Evolutionary conservation across 2,797 vertebrate species (phyloP).

Genomic region (Gallirallus australis): DNA sequence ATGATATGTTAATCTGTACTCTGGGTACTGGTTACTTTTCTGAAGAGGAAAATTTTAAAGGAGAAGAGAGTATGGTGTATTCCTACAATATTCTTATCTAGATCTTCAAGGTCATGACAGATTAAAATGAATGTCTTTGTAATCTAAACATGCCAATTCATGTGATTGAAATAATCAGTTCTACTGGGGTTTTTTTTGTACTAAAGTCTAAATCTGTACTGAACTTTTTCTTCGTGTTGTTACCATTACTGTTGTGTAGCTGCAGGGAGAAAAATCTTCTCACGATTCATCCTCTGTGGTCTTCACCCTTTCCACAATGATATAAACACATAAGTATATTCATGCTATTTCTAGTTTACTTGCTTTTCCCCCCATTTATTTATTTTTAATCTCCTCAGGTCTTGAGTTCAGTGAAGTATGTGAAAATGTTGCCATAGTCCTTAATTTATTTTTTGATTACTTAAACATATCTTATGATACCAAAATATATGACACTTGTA

Average conservation of each 20-base stretch:
- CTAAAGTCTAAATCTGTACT: background rate
- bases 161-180: background rate
- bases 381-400: background rate
- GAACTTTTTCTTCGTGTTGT: background rate
- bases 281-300: background rate
- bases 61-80: background rate
- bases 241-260: background rate
- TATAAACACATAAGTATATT: background rate
- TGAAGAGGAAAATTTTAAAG: background rate
- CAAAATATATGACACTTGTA: background rate
- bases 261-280: background rate
- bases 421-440: background rate
- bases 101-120: background rate
- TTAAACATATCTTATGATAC: background rate
- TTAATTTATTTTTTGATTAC: background rate
- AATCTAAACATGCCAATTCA: background rate
- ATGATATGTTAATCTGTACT: background rate
- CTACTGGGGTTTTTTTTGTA: background rate
- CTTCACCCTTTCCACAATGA: background rate
- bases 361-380: background rate
- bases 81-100: background rate
- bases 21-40: constrained; percentile 13
- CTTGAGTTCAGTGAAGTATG: constrained; percentile 5
- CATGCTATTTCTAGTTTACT: background rate
- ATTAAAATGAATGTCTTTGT: background rate